Evolutionary conservation across 2,797 vertebrate species (phyloP), one percentile per base, ranked within the genome.

Genomic region (Anas acuta): DNA sequence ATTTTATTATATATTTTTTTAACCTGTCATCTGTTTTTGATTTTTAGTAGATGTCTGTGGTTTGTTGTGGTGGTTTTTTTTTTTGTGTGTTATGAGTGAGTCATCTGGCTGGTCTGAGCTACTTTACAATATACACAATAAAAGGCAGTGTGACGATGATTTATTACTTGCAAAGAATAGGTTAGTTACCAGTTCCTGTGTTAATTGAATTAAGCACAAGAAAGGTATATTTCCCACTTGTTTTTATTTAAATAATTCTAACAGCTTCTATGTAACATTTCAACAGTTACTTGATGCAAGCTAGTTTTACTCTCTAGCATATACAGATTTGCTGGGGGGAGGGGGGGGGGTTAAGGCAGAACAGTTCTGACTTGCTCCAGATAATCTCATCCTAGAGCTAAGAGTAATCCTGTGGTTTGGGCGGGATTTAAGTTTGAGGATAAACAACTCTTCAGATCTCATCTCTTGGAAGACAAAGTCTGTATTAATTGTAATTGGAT

Each of bases 201-300:
- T 74, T 61, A 75, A 90, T 32, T 92, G 60, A 90, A 74, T 93
- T 92, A 80, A 93, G 23, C 43, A 25, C 75, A 95, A 89, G 90
- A 94, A 95, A 96, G 28, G n/a, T 76, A 82, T 57, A 33, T 89
- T 90, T 77, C 37, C 57, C 37, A 7, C 6, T 43, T 35, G 28
- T 45, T 70, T 82, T 54, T 73, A 90, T 84, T 86, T 33, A 49
- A 72, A 82, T 90, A 25, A 72, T 77, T 92, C 77, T 82, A 66
- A 32, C 26, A 80, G 57, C 28, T 32, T 47, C 89, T 82, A 33
- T 61, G 28, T 54, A 30, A 54, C 69, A 51, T 57, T 91, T 70
- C 39, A 74, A 1, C 33, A 76, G 69, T 87, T 70, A 32, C 18
- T 15, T 43, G 56, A 9, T 14, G 53, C 56, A 65, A 61, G 28